Evolutionary conservation across 92 coral and sea anemone species (phyloP).

Genomic region (Meandrina meandrites): DNA sequence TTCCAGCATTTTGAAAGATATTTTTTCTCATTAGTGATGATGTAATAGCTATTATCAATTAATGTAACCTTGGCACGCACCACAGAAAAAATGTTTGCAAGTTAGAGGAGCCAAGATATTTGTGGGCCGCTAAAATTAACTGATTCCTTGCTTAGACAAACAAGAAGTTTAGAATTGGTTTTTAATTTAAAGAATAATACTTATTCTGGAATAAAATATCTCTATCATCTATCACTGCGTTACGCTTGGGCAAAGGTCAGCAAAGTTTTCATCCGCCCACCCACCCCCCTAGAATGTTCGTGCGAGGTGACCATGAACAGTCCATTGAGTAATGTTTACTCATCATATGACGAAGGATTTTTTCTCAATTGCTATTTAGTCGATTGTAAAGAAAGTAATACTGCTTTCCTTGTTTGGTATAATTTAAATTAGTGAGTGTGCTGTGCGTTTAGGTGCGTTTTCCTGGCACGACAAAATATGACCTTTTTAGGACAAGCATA

Average conservation of each 20-base stretch:
- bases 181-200: background rate
- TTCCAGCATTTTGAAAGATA: background rate
- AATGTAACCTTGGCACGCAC: background rate
- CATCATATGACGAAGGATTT: background rate
- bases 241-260: background rate
- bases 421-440: background rate
- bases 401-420: background rate
- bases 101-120: background rate
- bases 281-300: background rate
- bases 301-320: background rate
- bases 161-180: background rate
- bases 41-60: conserved; percentile 3
- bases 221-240: no score
- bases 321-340: background rate
- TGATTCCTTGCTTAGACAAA: background rate
- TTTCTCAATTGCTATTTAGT: background rate
- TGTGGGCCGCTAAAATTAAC: no score
- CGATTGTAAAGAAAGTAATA: background rate
- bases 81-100: background rate
- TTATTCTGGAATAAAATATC: background rate
- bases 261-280: background rate
- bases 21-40: background rate
- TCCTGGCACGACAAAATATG: background rate
- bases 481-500: background rate
- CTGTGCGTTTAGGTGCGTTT: background rate